A percentile compares a stretch with the other conserved stretches of the same genome.
Conservation (phyloP, 2,888 invertebrate genomes). For the Agrilus cyanescens region DNA sequence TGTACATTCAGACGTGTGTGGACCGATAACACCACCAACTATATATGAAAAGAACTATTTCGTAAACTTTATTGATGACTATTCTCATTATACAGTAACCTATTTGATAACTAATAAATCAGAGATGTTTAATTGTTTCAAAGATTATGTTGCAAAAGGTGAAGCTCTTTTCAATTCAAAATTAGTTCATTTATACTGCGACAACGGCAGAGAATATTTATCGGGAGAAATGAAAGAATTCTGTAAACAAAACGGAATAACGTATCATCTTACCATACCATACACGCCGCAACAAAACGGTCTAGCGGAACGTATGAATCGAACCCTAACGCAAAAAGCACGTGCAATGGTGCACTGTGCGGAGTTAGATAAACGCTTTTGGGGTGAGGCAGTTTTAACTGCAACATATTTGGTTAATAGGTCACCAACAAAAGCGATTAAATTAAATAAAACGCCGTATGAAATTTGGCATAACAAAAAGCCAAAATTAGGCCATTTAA, state of each 20-base stretch:
- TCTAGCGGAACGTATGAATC: conserved; percentile 11
- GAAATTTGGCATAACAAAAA: conserved; percentile 29
- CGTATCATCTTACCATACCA: conserved; percentile 23
- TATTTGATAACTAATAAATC: conserved; percentile 15
- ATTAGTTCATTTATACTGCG: conserved; percentile 10
- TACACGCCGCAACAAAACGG: conserved; percentile 13
- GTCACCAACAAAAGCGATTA: conserved; percentile 23
- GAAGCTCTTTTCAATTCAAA: conserved; percentile 12
- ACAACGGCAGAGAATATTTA: conserved; percentile 22
- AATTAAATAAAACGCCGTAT: conserved; percentile 25
- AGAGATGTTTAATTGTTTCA: conserved; percentile 8
- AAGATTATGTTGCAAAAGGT: conserved; percentile 12
- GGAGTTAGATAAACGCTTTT: conserved; percentile 21
- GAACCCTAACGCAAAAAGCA: conserved; percentile 8
- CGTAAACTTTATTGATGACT: conserved; percentile 24
- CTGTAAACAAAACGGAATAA: conserved; percentile 24
- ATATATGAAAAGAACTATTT: conserved; percentile 20
- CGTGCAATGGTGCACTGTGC: conserved; percentile 21
- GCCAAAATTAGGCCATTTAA: conserved; percentile 23
- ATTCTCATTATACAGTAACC: conserved; percentile 25
- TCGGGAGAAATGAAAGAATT: conserved; percentile 20
- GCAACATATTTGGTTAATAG: conserved; percentile 28
- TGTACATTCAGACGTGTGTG: conserved; percentile 25
- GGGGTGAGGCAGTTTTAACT: conserved; percentile 29
- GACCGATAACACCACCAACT: conserved; percentile 24